Evolutionary conservation across 2,113 vertebrate genomes (phyloP).

Genomic region (Pica pica): DNA sequence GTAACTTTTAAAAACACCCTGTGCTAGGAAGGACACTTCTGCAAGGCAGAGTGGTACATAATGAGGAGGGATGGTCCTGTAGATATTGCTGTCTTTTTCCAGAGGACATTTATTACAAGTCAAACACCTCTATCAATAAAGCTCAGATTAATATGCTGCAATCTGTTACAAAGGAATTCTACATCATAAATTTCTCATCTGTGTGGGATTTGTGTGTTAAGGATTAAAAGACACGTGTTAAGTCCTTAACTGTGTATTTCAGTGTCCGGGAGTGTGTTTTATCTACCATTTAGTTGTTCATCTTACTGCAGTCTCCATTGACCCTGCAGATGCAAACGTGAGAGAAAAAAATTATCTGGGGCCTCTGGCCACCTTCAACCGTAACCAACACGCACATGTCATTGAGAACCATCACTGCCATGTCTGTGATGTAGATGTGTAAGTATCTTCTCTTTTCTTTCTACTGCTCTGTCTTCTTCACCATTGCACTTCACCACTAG

Average conservation of each 20-base stretch:
- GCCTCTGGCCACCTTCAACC: constrained; percentile 83
- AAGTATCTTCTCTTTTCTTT: constrained; percentile 67
- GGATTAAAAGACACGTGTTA: background rate
- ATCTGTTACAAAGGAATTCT: background rate
- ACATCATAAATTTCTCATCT: background rate
- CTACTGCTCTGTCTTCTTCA: background rate
- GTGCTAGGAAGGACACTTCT: background rate
- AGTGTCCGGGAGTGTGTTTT: constrained; percentile 90
- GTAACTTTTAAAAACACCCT: background rate
- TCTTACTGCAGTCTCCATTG: constrained; percentile 86
- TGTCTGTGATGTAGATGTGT: constrained; percentile 96
- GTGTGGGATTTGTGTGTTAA: background rate
- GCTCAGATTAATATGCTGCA: background rate
- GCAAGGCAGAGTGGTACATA: background rate
- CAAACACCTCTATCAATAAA: background rate
- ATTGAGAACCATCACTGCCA: constrained; percentile 97
- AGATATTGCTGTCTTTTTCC: background rate
- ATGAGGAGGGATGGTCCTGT: background rate
- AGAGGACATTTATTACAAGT: background rate
- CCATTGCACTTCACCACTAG: background rate
- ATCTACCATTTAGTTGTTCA: constrained; percentile 86
- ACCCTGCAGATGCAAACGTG: constrained; percentile 90
- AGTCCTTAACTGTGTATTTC: constrained; percentile 68
- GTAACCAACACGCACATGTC: constrained; percentile 87
- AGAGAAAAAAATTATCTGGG: constrained; percentile 80